A percentile compares a stretch with the other conserved stretches of the same genome.
Evolutionary conservation across 2,888 invertebrate genomes (phyloP).

Genomic region (Malthinus flaveolus): DNA sequence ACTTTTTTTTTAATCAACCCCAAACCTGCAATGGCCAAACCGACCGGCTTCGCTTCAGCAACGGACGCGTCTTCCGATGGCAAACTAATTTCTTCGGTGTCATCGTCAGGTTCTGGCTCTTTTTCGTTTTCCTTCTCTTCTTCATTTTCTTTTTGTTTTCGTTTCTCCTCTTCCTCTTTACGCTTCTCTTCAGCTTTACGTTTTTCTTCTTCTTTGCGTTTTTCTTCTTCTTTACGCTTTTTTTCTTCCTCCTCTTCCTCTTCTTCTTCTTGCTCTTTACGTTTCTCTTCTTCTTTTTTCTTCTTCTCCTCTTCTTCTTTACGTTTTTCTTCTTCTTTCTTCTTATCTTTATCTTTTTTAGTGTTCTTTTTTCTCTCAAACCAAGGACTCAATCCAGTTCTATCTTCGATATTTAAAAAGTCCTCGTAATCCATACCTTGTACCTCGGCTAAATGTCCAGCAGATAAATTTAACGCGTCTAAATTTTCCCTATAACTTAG

Average conservation of each 20-base stretch:
- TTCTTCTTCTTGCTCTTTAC: constrained; percentile 43
- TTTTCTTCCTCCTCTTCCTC: constrained; percentile 35
- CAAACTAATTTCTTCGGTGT: constrained; percentile 56
- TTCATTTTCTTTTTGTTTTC: constrained; percentile 40
- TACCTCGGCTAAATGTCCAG: constrained; percentile 45
- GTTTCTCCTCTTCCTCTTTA: constrained; percentile 31
- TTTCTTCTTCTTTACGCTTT: constrained; percentile 36
- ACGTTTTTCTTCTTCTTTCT: constrained; percentile 23
- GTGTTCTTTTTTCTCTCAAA: constrained; percentile 45
- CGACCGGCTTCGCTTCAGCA: constrained; percentile 77
- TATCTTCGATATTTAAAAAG: constrained; percentile 31
- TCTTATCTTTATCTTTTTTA: constrained; percentile 28
- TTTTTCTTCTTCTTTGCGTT: constrained; percentile 32
- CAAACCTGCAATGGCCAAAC: constrained; percentile 56
- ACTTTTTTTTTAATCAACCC: too few species aligned
- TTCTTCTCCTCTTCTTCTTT: constrained; percentile 32
- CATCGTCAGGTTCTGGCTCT: constrained; percentile 50
- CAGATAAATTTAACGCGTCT: constrained; percentile 48
- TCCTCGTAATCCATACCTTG: constrained; percentile 44
- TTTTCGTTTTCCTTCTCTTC: constrained; percentile 41
- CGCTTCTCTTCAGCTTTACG: constrained; percentile 37
- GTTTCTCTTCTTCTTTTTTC: constrained; percentile 29
- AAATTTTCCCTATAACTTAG: constrained; percentile 61
- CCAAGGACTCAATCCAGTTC: constrained; percentile 46
- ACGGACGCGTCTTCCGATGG: constrained; percentile 66